These are phyloP conservation scores for Tenthredo livida DNA, from an alignment of 2,888 invertebrate genomes.

Conservation along the genomic window DNA sequence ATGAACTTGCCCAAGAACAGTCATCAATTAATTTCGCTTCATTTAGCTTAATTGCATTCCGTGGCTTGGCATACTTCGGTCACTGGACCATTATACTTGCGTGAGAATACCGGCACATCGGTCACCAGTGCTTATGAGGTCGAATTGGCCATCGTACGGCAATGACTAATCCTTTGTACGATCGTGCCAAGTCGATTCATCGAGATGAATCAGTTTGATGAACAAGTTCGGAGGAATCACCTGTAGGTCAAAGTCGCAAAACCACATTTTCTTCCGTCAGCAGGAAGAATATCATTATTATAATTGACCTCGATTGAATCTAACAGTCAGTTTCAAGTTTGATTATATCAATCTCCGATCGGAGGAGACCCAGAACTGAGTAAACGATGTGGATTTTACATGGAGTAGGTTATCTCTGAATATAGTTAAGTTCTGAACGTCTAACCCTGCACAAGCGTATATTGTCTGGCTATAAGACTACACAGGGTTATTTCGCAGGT, in stretches of 20 bases:
- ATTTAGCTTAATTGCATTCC: constrained; percentile 48
- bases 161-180: constrained; percentile 43
- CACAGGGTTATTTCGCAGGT: constrained; percentile 32
- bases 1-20: constrained; percentile 26
- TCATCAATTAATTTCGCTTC: constrained; percentile 45
- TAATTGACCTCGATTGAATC: not conserved
- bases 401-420: not conserved
- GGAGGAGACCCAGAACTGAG: not conserved
- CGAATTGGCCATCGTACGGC: constrained; percentile 44
- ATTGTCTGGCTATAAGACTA: not conserved
- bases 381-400: not conserved
- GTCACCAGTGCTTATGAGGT: constrained; percentile 14
- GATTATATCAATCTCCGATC: not conserved
- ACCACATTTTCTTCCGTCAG: not conserved
- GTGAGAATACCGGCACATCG: constrained; percentile 34
- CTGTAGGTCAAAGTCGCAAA: not conserved
- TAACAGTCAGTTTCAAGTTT: not conserved
- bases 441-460: constrained; percentile 19
- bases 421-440: not conserved
- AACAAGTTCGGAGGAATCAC: constrained; percentile 9
- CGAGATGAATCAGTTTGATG: constrained; percentile 34
- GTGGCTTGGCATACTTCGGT: constrained; percentile 29
- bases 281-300: not conserved
- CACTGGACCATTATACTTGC: constrained; percentile 36
- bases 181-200: constrained; percentile 36